Conservation (phyloP, 1,140 invertebrate genomes). For the Panagrolaimus sp. region DNA sequence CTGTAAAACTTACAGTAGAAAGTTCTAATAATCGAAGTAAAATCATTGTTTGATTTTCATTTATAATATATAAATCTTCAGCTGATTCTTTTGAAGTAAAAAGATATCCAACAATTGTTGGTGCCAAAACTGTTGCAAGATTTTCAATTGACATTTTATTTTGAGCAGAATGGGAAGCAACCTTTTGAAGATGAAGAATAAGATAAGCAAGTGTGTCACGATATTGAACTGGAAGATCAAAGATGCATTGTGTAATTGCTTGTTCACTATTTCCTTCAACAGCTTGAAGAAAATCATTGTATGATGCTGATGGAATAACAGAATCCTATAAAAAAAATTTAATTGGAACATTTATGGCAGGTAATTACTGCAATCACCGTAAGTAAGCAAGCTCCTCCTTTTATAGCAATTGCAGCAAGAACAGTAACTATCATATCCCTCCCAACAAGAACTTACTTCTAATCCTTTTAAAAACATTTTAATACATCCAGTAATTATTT, state of each 20-base stretch:
- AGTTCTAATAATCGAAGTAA: background rate
- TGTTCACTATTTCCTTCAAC: constrained; percentile 59
- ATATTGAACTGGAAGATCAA: constrained; percentile 73
- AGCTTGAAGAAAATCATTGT: constrained; percentile 73
- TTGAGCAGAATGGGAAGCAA: constrained; percentile 22
- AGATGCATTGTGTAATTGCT: constrained; percentile 67
- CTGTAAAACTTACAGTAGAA: background rate
- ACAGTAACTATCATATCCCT: no score
- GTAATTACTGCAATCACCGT: no score
- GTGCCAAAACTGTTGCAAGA: constrained; percentile 17
- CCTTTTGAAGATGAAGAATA: constrained; percentile 72
- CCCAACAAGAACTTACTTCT: constrained; percentile 16
- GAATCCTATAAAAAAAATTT: constrained; percentile 65
- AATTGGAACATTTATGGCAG: background rate
- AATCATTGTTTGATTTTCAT: background rate
- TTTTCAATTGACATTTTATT: constrained; percentile 28
- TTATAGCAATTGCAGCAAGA: no score
- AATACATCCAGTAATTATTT: constrained; percentile 70
- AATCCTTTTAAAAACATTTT: constrained; percentile 69
- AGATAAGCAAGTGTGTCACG: constrained; percentile 79
- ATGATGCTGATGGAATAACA: constrained; percentile 70
- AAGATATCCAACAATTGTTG: constrained; percentile 18
- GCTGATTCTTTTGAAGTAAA: background rate
- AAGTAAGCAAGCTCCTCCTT: no score
- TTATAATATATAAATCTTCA: background rate